phyloP scores from a whole-genome alignment of 2,113 vertebrate species.

The Sterrhoptilus dennistouni region DNA sequence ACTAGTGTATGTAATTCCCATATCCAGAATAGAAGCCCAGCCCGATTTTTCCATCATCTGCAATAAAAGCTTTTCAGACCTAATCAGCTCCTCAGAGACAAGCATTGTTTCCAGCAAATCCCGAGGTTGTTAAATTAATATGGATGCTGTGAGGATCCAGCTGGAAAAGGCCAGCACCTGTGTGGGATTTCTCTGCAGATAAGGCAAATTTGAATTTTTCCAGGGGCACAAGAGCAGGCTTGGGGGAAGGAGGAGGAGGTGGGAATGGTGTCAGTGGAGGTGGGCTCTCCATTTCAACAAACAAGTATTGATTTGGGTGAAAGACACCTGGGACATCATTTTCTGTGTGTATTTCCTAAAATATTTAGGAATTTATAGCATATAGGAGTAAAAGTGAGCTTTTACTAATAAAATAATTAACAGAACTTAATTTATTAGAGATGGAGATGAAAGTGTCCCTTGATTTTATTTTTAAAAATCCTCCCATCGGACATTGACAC shows the following conservation, averaged over 20 bases:
- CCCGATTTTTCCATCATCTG: background rate
- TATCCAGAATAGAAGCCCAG: background rate
- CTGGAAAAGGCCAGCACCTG: background rate
- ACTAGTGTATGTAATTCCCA: background rate
- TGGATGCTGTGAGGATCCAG: background rate
- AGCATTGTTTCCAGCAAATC: background rate
- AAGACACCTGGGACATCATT: accelerated
- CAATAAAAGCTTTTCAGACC: background rate
- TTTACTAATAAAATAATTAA: background rate
- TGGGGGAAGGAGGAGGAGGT: background rate
- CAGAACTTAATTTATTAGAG: background rate
- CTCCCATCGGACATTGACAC: too few species aligned
- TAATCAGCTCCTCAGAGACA: conserved; percentile 10
- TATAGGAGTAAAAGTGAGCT: background rate
- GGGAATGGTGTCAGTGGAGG: background rate
- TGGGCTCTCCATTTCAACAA: background rate
- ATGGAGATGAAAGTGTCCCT: background rate
- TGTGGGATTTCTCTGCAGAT: background rate
- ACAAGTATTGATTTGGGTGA: background rate
- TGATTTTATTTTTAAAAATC: background rate
- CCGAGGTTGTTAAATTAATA: background rate
- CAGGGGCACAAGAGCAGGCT: background rate
- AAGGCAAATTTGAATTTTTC: background rate
- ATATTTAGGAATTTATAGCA: background rate
- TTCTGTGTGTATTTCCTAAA: background rate